Percentiles rank a stretch among this genome's conserved stretches.
Evolutionary conservation across 2,113 vertebrate species (phyloP).

Genomic region (Neodontobutis hainanensis): DNA sequence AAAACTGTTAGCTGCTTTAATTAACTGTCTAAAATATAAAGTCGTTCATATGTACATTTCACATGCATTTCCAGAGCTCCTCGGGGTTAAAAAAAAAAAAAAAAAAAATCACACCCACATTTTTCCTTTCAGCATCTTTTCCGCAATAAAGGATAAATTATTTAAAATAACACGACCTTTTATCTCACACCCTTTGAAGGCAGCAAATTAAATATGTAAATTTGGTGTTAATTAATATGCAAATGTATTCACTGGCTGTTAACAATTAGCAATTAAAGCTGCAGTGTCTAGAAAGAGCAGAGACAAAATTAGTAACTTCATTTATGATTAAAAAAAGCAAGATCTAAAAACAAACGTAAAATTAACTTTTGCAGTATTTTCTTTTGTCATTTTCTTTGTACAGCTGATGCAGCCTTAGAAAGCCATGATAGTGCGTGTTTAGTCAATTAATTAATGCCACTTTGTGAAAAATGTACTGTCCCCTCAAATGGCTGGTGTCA

Average conservation of each 20-base stretch:
- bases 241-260: constrained; percentile 99
- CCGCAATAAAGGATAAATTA: constrained; percentile 99
- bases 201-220: constrained; percentile 99
- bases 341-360: constrained; percentile 89
- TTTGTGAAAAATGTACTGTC: constrained; percentile 61
- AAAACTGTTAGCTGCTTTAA: constrained; percentile 62
- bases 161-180: constrained; percentile 99
- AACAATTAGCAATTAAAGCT: constrained; percentile 99
- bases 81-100: constrained; percentile 78
- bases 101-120: constrained; percentile 85
- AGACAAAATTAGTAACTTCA: constrained; percentile 99
- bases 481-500: constrained; percentile 50
- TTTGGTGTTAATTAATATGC: constrained; percentile 99
- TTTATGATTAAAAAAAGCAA: constrained; percentile 92
- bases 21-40: constrained; percentile 51
- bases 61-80: constrained; percentile 57
- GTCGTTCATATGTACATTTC: constrained; percentile 18
- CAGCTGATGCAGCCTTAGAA: constrained; percentile 35
- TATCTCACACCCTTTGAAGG: constrained; percentile 99
- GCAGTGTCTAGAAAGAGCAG: constrained; percentile 99
- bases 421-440: constrained; percentile 46
- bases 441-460: constrained; percentile 63
- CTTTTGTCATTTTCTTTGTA: constrained; percentile 78
- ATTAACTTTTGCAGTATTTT: constrained; percentile 93
- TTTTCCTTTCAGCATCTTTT: constrained; percentile 96